Percentiles rank a stretch among this genome's conserved stretches.
These are phyloP conservation scores for Acanthochromis polyacanthus DNA, from an alignment of 2,113 vertebrate genomes.

Conservation along the genomic window DNA sequence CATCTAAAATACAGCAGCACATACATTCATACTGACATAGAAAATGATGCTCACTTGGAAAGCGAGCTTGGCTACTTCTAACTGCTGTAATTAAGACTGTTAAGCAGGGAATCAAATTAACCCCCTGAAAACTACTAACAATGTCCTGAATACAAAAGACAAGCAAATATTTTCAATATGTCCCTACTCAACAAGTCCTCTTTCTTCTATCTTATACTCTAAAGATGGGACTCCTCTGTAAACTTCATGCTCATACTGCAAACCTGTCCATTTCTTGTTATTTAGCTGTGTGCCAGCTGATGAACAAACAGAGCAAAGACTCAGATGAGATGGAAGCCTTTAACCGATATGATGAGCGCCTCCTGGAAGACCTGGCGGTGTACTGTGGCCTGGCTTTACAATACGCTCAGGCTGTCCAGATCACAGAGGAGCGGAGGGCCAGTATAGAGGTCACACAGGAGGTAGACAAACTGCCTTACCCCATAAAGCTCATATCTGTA, in stretches of 20 bases:
- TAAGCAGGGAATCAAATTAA: not conserved
- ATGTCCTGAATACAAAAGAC: too few relatives aligned
- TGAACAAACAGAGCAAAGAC: constrained; percentile 89
- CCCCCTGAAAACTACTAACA: too few relatives aligned
- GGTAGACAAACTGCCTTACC: constrained; percentile 77
- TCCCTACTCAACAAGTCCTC: not conserved
- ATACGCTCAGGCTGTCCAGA: constrained; percentile 91
- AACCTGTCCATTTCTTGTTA: not conserved
- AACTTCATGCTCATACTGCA: not conserved
- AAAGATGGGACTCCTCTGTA: not conserved
- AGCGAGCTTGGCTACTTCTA: not conserved
- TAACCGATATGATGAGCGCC: constrained; percentile 92
- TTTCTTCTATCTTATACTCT: not conserved
- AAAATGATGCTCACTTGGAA: not conserved
- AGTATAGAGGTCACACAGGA: constrained; percentile 94
- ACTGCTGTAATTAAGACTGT: not conserved
- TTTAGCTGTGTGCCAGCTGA: constrained; percentile 92
- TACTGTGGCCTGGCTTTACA: constrained; percentile 94
- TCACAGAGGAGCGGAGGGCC: constrained; percentile 90
- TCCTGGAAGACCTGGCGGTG: constrained; percentile 93
- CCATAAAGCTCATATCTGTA: not conserved
- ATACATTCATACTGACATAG: too few relatives aligned
- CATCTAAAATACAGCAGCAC: too few relatives aligned
- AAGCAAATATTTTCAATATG: not conserved
- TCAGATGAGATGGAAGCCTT: constrained; percentile 88